These are phyloP conservation scores for Hemicentrotus pulcherrimus DNA, from an alignment of 35 echinoderm and acorn worm species.

Conservation along the genomic window DNA sequence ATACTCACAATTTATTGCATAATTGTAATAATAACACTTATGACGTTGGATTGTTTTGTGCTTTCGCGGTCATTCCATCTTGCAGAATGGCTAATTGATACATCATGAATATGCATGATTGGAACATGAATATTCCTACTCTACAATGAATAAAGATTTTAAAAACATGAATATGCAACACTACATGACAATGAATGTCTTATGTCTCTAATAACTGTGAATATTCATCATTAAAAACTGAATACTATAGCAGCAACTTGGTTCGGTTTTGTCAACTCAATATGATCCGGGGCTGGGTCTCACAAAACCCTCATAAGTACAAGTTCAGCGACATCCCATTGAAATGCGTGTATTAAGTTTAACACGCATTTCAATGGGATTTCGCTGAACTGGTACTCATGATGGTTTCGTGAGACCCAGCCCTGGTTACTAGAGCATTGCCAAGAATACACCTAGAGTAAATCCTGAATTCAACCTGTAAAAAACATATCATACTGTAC, in stretches of 20 bases:
- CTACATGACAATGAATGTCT: background rate
- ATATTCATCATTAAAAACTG: background rate
- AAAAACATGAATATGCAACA: background rate
- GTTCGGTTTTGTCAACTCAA: background rate
- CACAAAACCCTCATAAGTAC: no score
- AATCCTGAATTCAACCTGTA: no score
- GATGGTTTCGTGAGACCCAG: no score
- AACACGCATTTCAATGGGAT: no score
- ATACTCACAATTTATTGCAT: slow-evolving; percentile 6
- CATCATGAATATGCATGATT: slow-evolving; percentile 4
- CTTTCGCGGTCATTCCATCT: background rate
- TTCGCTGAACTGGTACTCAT: no score
- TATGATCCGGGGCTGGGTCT: no score
- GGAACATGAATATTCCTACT: background rate
- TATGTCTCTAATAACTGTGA: background rate
- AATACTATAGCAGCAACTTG: background rate
- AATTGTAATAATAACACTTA: slow-evolving; percentile 20
- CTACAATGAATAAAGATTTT: background rate
- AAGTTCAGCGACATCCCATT: no score
- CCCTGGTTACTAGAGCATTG: no score
- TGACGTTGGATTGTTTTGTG: slow-evolving; percentile 7
- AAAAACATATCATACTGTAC: no score
- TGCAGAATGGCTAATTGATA: background rate
- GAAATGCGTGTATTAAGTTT: no score
- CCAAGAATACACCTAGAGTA: no score